Base-by-base conservation (phyloP, 1,140 invertebrate species). In the Drosophila bipectinata region DNA sequence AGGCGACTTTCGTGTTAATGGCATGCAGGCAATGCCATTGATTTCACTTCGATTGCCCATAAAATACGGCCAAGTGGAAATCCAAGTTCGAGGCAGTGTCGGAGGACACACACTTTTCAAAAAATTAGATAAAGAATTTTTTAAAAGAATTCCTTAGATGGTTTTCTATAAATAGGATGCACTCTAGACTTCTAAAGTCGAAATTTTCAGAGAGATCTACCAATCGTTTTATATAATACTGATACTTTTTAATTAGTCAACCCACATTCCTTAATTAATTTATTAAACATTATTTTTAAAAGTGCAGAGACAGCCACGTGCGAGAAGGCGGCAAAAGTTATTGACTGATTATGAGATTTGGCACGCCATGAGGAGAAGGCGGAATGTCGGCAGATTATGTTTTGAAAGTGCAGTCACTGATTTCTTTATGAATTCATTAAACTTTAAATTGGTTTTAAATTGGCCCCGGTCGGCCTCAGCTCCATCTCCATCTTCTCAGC, bases 321-420 rank as follows among this genome's bases (percentile, higher is more conserved):
- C 84, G 73, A 66, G 72, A 83, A 83, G 83, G 79, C 83, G 83
- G 83, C 83, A 88, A 88, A 88, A 88, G 84, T 88, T 88, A 88
- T 88, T 88, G 83, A 88, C 83, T 88, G 83, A 88, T 88, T 88
- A 88, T 88, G 83, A 88, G 83, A 88, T 88, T 88, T 88, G 83
- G 83, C 83, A 88, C 83, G 83, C 83, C 83, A 88, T 81, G 78
- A 24, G 54, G 60, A 49, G 63, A 69, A 53, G 63, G 72, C 59
- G 57, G 72, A 77, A 76, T 59, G 67, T 82, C 82, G 82, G 82
- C 83, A 87, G 82, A 87, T 87, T 87, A 88, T 87, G 83, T 87
- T 87, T 87, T 87, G 83, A 87, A 87, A 87, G 83, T 87, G 83
- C 83, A 82, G 60, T 77, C 74, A 88, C 82, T 87, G 83, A 87